Percentiles rank a stretch among this genome's conserved stretches.
Conservation (phyloP, 2,113 vertebrate species). For the Telmatochromis sp. region DNA sequence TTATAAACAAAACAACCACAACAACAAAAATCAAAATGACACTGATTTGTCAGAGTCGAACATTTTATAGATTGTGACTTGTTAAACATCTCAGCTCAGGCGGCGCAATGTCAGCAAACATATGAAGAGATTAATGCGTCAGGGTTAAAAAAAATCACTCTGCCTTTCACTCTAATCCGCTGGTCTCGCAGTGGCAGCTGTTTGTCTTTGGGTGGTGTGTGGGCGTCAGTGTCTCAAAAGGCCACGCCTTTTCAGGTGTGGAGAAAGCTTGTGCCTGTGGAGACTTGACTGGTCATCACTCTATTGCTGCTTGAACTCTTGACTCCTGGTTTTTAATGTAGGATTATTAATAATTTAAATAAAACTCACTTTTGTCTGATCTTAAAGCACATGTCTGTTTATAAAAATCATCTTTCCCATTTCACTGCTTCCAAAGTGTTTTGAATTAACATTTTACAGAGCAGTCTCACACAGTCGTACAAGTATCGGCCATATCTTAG, state of each 20-base stretch:
- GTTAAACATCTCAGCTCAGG: background rate
- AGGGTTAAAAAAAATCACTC: background rate
- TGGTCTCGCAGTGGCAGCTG: background rate
- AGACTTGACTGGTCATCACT: background rate
- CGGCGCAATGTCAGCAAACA: background rate
- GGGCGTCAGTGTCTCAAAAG: background rate
- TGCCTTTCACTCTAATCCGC: background rate
- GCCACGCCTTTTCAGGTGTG: background rate
- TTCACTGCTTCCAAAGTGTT: background rate
- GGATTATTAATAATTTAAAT: background rate
- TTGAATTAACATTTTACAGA: accelerated
- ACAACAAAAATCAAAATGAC: background rate
- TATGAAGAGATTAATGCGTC: background rate
- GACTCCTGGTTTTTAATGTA: background rate
- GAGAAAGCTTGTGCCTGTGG: background rate
- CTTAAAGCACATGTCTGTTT: background rate
- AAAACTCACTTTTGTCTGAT: background rate
- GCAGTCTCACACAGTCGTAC: background rate
- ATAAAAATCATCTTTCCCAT: background rate
- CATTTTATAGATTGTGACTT: background rate
- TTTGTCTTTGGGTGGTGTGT: background rate
- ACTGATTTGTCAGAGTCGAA: background rate
- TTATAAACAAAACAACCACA: background rate
- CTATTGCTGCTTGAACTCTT: background rate
- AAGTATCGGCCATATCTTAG: accelerated